Percentiles rank a stretch among this genome's conserved stretches.
phyloP scores from a whole-genome alignment of 2,113 vertebrate genomes.

The Paramisgurnus dabryanus region DNA sequence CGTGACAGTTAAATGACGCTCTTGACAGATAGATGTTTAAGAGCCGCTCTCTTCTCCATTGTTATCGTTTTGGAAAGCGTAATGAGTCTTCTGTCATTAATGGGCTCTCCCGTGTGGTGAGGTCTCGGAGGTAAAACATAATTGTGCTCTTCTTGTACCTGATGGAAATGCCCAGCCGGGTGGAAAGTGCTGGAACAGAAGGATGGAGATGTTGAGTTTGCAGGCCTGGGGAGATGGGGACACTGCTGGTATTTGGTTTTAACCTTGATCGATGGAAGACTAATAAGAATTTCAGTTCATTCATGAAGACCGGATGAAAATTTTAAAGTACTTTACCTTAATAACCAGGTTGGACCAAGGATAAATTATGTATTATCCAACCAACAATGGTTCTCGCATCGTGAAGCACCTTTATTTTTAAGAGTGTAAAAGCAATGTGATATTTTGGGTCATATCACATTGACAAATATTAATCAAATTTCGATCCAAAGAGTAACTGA shows the following conservation, averaged over 20 bases:
- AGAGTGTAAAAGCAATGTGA: too few species aligned
- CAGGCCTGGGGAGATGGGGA: neutral
- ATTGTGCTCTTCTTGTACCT: slow-evolving; percentile 22
- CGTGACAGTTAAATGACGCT: slow-evolving; percentile 74
- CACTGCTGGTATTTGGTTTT: neutral
- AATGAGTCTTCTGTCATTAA: slow-evolving; percentile 76
- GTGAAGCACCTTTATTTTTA: too few species aligned
- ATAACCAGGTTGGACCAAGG: too few species aligned
- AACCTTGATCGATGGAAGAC: slow-evolving; percentile 3
- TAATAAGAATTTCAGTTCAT: neutral
- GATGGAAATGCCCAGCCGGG: slow-evolving; percentile 7
- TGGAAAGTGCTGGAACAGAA: neutral
- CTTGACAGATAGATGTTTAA: slow-evolving; percentile 74
- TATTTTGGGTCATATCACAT: neutral
- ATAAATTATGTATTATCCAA: too few species aligned
- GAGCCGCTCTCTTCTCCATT: slow-evolving; percentile 65
- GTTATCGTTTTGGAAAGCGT: slow-evolving; percentile 64
- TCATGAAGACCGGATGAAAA: neutral
- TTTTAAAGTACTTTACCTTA: too few species aligned
- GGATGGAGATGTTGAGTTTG: neutral
- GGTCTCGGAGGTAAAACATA: slow-evolving; percentile 34
- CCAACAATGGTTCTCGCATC: too few species aligned
- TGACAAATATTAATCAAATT: neutral
- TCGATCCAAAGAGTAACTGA: neutral
- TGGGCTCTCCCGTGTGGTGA: slow-evolving; percentile 59